Base-by-base conservation (phyloP, 1,140 invertebrate species). In the Ctenoplectra terminalis region DNA sequence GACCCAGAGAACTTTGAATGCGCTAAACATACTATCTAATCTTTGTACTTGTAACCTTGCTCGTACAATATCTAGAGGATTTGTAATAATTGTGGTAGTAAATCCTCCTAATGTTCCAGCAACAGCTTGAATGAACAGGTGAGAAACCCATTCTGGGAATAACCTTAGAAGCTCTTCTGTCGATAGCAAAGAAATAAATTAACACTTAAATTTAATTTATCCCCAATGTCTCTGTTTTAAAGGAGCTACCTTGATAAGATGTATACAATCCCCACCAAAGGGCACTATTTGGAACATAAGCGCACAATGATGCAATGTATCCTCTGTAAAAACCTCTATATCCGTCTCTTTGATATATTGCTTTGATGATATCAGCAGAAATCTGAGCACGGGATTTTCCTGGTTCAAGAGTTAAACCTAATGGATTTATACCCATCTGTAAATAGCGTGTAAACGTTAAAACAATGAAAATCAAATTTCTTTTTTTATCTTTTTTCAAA, bases 201-300 rank as follows among this genome's bases (percentile, higher is more conserved):
- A 37, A 23, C 40, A 43, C 23, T 7, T 13, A 2, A 50, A 17
- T 40, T 34, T 1, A n/a, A 26, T 63, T 52, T 26, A 46, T 1
- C 17, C 20, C 29, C 4, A 20, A 40, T 40, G 2, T 1, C 40
- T 15, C n/a, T 66, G 0, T 15, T n/a, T n/a, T 56, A 76, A 54
- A 37, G 46, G 0, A 34, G 63, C 93, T 94, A 99, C 98, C 98
- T 96, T 98, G 98, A 94, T 99, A 99, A 63, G 97, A 95, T 79
- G 98, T 98, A 94, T 99, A 99, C 87, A 99, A 97, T 48, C 96
- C 96, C 98, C 98, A 99, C 98, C 98, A 99, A 31, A 99, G 95
- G 17, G 98, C 98, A 78, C 98, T 98, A 92, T 98, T 99, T 13
- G 98, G 98, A 78, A 99, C 98, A 94, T 99, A 99, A 6, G 98